Evolutionary conservation across 1,140 invertebrate species (phyloP).

Genomic region (Andricus grossulariae): DNA sequence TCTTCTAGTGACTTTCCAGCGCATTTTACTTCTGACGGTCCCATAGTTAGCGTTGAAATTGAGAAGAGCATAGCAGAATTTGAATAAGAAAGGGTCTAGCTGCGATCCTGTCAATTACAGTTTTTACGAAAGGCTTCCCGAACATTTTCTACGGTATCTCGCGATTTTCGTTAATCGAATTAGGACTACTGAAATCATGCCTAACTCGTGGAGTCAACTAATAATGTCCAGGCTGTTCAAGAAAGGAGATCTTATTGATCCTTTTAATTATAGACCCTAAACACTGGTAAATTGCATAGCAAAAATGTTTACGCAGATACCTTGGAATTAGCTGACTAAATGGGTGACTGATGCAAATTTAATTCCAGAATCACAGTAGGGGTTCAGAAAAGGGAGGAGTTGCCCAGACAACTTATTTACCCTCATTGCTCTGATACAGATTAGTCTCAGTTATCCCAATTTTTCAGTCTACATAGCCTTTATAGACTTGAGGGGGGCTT

Average conservation of each 20-base stretch:
- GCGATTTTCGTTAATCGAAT: constrained; percentile 34
- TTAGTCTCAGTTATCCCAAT: no score
- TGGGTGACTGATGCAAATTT: no score
- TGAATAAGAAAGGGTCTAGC: no score
- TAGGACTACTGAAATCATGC: constrained; percentile 11
- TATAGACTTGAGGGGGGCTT: constrained; percentile 21
- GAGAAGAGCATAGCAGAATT: no score
- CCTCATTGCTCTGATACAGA: no score
- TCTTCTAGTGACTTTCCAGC: no score
- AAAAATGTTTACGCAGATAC: constrained; percentile 49
- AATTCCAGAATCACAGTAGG: no score
- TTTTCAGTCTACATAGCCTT: constrained; percentile 9
- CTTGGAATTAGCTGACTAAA: no score
- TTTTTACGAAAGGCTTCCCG: constrained; percentile 35
- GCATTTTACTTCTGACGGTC: no score
- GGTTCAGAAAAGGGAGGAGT: no score
- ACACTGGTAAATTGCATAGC: constrained; percentile 46
- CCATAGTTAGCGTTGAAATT: no score
- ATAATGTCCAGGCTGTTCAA: constrained; percentile 42
- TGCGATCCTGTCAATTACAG: constrained; percentile 40
- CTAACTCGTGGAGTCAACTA: constrained; percentile 30
- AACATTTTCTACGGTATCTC: constrained; percentile 26
- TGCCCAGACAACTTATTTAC: no score
- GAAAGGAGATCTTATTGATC: constrained; percentile 50
- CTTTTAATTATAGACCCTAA: constrained; percentile 54